phyloP scores from a whole-genome alignment of 2,888 invertebrate species.

The Antheraea assamensis region DNA sequence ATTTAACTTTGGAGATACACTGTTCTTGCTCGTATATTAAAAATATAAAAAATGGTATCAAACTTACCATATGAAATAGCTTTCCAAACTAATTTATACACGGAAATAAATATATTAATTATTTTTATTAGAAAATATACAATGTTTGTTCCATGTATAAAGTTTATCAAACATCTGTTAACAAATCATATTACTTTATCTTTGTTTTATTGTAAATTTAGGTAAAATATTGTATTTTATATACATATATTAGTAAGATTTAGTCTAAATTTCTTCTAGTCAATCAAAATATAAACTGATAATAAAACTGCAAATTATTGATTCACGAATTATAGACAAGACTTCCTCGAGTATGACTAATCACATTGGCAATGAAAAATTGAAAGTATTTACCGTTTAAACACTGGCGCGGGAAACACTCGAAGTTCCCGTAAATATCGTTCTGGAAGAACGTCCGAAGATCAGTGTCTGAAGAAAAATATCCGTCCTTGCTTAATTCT shows the following conservation, averaged over 20 bases:
- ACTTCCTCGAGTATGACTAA: conserved; percentile 41
- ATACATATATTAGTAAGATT: not conserved
- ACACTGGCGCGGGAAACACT: conserved; percentile 84
- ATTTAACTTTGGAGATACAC: not conserved
- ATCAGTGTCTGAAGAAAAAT: conserved; percentile 83
- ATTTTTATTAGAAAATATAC: not conserved
- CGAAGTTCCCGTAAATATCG: conserved; percentile 93
- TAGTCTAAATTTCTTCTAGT: not conserved
- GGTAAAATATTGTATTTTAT: not conserved
- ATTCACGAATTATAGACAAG: conserved; percentile 17
- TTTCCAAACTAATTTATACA: not conserved
- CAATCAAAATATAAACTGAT: not conserved
- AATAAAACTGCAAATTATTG: not conserved
- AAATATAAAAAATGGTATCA: not conserved
- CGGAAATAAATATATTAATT: not conserved
- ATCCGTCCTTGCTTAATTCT: conserved; percentile 77
- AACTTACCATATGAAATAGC: not conserved
- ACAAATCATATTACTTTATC: conserved; percentile 4
- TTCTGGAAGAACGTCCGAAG: conserved; percentile 87
- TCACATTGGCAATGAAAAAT: conserved; percentile 51
- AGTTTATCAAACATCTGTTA: conserved; percentile 3
- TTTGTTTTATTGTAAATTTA: not conserved
- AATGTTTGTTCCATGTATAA: not conserved
- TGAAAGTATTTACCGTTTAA: conserved; percentile 83
- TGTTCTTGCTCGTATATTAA: not conserved